Evolutionary conservation across 2,888 invertebrate species (phyloP).

Genomic region (Ceramica pisi): DNA sequence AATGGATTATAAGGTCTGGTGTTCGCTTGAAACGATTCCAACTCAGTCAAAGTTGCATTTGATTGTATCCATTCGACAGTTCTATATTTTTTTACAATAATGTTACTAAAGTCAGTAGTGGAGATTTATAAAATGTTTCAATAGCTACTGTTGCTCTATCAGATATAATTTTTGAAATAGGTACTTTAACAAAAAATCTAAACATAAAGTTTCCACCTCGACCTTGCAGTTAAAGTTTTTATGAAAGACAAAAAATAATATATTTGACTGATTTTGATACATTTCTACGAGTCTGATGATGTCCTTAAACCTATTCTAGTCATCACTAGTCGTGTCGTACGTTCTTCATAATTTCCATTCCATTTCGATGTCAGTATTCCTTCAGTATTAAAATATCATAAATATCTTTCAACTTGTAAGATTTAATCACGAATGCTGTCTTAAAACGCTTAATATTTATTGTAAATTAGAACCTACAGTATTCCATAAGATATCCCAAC

Average conservation of each 20-base stretch:
- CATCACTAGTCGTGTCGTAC: slow-evolving; percentile 51
- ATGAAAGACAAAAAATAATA: slow-evolving; percentile 28
- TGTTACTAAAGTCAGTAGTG: not conserved
- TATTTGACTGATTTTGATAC: slow-evolving; percentile 64
- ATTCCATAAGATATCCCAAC: slow-evolving; percentile 60
- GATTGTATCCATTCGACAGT: slow-evolving; percentile 12
- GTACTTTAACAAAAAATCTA: not conserved
- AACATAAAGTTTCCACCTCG: not conserved
- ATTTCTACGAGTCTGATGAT: slow-evolving; percentile 44
- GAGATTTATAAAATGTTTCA: not conserved
- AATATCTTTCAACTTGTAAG: slow-evolving; percentile 59
- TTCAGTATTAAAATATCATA: slow-evolving; percentile 55
- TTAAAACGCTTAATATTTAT: slow-evolving; percentile 68
- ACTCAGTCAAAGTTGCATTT: slow-evolving; percentile 15
- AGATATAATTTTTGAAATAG: not conserved
- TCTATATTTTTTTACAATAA: not conserved
- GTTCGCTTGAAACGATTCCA: slow-evolving; percentile 35
- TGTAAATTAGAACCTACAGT: slow-evolving; percentile 68
- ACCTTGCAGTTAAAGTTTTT: slow-evolving; percentile 26
- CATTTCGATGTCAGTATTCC: slow-evolving; percentile 64
- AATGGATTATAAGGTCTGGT: slow-evolving; percentile 25
- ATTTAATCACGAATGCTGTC: slow-evolving; percentile 56
- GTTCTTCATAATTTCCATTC: slow-evolving; percentile 35
- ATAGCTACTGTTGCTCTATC: not conserved
- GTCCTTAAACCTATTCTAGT: slow-evolving; percentile 45